These are phyloP conservation scores for Lanistes nyassanus DNA, from an alignment of 1,140 invertebrate species.

Conservation along the genomic window DNA sequence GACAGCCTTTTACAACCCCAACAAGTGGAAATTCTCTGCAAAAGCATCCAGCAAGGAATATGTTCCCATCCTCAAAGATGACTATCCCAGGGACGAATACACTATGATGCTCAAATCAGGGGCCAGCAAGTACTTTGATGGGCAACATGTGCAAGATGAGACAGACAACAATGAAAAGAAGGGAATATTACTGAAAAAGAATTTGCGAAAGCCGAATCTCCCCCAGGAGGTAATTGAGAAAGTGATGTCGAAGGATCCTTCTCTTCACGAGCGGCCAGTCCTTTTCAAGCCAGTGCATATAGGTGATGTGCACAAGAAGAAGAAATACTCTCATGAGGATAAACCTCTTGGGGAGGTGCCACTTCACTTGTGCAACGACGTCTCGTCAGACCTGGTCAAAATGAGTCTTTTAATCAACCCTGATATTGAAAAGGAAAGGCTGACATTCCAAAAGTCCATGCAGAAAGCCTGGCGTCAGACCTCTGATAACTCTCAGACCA, in stretches of 20 bases:
- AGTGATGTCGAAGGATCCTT: constrained; percentile 42
- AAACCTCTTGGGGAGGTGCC: constrained; percentile 49
- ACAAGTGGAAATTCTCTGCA: constrained; percentile 60
- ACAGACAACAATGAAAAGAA: constrained; percentile 36
- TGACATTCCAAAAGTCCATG: constrained; percentile 15
- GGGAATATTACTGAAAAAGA: constrained; percentile 40
- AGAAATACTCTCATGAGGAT: constrained; percentile 49
- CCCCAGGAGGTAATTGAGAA: constrained; percentile 47
- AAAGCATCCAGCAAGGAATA: constrained; percentile 50
- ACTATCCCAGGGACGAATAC: constrained; percentile 62
- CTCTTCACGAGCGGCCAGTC: constrained; percentile 51
- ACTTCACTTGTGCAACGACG: constrained; percentile 57
- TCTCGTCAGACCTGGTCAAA: constrained; percentile 53
- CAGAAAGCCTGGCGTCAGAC: constrained; percentile 2
- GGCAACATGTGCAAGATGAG: constrained; percentile 38
- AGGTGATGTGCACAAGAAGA: constrained; percentile 55
- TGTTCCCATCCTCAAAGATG: constrained; percentile 54
- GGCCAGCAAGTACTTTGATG: constrained; percentile 53
- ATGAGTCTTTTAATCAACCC: constrained; percentile 37
- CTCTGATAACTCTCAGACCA: constrained; percentile 11
- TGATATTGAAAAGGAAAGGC: constrained; percentile 11
- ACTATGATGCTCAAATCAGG: constrained; percentile 56
- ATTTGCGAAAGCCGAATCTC: constrained; percentile 45
- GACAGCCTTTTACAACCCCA: constrained; percentile 37
- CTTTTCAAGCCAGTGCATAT: constrained; percentile 62